Evolutionary conservation across 2,797 vertebrate species (phyloP), one percentile per base, ranked within the genome.

Genomic region (Sebastes itinus): DNA sequence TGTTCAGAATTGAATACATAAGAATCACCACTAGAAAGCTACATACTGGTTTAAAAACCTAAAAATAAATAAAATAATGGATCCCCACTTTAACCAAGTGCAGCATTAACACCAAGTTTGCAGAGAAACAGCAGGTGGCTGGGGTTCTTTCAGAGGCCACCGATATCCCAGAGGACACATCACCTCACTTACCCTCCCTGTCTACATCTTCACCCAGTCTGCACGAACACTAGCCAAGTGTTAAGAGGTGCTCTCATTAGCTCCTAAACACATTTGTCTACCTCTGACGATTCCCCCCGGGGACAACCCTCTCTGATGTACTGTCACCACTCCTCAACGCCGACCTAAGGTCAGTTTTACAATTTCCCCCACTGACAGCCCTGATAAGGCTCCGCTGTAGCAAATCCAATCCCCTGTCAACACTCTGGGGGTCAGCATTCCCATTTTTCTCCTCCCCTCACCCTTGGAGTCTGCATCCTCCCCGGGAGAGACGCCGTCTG

Each of bases 401-500:
- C 77, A 69, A 86, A 87, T 85, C 87, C 81, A 65, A 79, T 84
- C 80, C 82, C 77, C 30, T 78, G 72, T 84, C 81, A 61, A 79
- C 86, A 79, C 35, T 76, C 58, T 12, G 65, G 75, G 23, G 78
- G 70, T 73, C 77, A 71, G 56, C 72, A 23, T 13, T 11, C 78
- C 74, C 69, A 25, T 3, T 35, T 25, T 49, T 35, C 67, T 60
- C 80, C 63, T 66, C 75, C 65, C 67, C 92, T 95, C 92, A 95
- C 95, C 93, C 80, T 92, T 92, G 77, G 85, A 2, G 70, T 93
- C 91, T 22, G 84, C 89, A 80, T 95, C 93, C 68, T 94, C 93
- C 62, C 77, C 83, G 22, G 92, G 82, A 55, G 89, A 89, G 72
- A 77, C 68, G 63, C 77, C 33, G 68, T 86, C 89, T 6, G 81